Evolutionary conservation across 1,140 invertebrate species (phyloP).

Genomic region (Caenorhabditis inopinata): DNA sequence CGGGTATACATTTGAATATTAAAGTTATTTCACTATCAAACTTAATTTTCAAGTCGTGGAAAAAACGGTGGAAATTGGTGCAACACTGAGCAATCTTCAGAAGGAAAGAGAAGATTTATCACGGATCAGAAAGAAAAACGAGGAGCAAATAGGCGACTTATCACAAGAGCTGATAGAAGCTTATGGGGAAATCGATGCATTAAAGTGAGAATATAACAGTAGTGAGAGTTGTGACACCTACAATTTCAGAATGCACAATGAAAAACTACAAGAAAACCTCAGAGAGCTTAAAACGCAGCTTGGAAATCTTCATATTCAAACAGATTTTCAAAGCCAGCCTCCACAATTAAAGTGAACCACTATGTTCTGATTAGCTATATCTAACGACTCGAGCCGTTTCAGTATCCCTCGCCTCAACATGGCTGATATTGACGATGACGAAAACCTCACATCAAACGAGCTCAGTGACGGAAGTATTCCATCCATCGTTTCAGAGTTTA

Average conservation of each 20-base stretch:
- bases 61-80: neutral
- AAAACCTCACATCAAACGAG: neutral
- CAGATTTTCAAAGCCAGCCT: neutral
- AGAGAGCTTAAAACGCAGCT: neutral
- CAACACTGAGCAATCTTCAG: neutral
- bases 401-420: constrained; percentile 17
- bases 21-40: neutral
- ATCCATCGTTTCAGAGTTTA: neutral
- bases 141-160: neutral
- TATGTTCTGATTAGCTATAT: neutral
- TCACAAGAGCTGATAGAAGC: neutral
- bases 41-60: neutral
- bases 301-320: neutral
- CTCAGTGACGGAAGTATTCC: neutral
- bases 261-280: neutral
- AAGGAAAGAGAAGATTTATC: neutral
- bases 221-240: too few relatives aligned
- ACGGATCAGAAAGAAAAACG: neutral
- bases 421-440: neutral
- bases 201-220: too few relatives aligned
- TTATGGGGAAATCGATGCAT: neutral
- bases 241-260: constrained; percentile 17
- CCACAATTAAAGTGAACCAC: constrained; percentile 1
- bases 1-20: neutral
- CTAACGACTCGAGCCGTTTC: neutral